A percentile compares a stretch with the other conserved stretches of the same genome.
Evolutionary conservation across 2,797 vertebrate species (phyloP).

Genomic region (Epinephelus coioides): DNA sequence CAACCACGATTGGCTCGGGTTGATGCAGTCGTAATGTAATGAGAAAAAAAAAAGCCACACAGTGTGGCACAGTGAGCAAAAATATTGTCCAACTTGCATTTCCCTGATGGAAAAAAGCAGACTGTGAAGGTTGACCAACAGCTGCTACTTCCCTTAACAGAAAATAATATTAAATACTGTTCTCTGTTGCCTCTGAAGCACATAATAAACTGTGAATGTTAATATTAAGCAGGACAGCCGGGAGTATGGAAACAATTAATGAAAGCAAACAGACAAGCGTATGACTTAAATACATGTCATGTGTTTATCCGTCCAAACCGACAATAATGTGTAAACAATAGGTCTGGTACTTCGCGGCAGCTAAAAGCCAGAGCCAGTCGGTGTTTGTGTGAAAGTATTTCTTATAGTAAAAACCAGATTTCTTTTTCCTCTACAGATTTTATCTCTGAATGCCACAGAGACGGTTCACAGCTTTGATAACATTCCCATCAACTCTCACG

Average conservation of each 20-base stretch:
- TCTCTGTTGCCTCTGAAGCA: constrained; percentile 79
- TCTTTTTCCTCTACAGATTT: constrained; percentile 7
- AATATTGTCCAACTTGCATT: constrained; percentile 9
- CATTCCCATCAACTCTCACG: constrained; percentile 27
- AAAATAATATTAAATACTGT: constrained; percentile 45
- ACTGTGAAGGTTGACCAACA: constrained; percentile 45
- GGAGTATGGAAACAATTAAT: constrained; percentile 85
- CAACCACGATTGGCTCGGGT: constrained; percentile 12
- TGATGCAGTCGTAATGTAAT: constrained; percentile 21
- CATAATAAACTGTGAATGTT: constrained; percentile 85
- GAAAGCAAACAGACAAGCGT: constrained; percentile 72
- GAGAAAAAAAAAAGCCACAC: constrained; percentile 1
- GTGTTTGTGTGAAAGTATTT: neutral
- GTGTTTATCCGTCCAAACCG: constrained; percentile 45
- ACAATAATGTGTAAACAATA: constrained; percentile 19
- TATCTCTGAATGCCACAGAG: constrained; percentile 9
- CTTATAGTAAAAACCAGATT: constrained; percentile 14
- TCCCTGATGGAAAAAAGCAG: constrained; percentile 14
- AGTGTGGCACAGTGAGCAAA: constrained; percentile 8
- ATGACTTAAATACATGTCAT: constrained; percentile 38
- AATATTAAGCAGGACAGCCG: constrained; percentile 78
- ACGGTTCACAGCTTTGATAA: constrained; percentile 20
- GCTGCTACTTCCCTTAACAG: constrained; percentile 62
- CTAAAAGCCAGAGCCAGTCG: neutral
- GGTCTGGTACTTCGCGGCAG: constrained; percentile 3